Evolutionary conservation across 2,888 invertebrate genomes (phyloP), one percentile per base, ranked within the genome.

Genomic region (Dione juno): DNA sequence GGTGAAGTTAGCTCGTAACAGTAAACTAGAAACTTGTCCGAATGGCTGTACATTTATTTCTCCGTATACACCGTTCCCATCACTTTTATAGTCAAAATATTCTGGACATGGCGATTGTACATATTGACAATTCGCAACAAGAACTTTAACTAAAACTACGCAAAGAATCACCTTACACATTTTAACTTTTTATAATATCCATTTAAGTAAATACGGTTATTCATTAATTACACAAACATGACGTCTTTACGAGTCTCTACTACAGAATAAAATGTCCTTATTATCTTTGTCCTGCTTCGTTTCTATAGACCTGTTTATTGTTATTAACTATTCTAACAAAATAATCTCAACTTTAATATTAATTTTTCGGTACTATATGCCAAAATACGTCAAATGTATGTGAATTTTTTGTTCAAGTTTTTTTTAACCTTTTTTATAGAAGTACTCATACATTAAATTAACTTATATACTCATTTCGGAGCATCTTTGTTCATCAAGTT

Each of bases 101-200:
- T 81, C 78, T 7, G 90, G 89, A 65, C 91, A 91, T 1, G 90
- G 90, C 1, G 89, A 87, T 35, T 79, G 80, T 3, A 77, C 73
- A 72, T 80, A 80, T 69, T 87, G 86, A 45, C 83, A 78, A 72
- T 77, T 80, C 70, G 81, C 78, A 16, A 57, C 7, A 11, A 57
- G 11, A 37, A 37, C 10, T 16, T 57, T 37, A 37, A 16, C 16
- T 40, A 57, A 57, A 3, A 57, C 10, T 6, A 40, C 6, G 7
- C n/a, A 16, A 11, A 57, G 37, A 6, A 16, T n/a, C 37, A 37
- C 16, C 11, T 40, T 57, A 57, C 16, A 57, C 57, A 57, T 57
- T 57, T 57, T 57, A 40, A 16, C 6, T 11, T 13, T 57, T 1
- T 16, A 11, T 9, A 37, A 40, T 37, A 37, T 40, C 35, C 35